Conservation (phyloP, 2,888 invertebrate species). For the Caenorhabditis sp. region DNA sequence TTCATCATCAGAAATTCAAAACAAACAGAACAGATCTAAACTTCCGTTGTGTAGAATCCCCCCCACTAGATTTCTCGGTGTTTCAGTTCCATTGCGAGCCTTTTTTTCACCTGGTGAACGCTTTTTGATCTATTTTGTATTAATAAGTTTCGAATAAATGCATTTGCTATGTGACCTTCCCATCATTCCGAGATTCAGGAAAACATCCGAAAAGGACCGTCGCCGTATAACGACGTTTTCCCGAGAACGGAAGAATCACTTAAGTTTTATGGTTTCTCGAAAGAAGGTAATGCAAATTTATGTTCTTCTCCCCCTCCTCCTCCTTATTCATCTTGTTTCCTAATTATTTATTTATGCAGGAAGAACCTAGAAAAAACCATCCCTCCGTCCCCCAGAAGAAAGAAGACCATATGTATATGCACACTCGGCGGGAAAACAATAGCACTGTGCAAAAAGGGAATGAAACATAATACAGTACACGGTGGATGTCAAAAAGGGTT, state of each 20-base stretch:
- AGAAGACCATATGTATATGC: conserved; percentile 22
- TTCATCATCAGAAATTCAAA: conserved; percentile 32
- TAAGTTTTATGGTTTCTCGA: conserved; percentile 39
- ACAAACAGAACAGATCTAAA: conserved; percentile 15
- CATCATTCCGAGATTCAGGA: conserved; percentile 22
- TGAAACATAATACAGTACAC: conserved; percentile 34
- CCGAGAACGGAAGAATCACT: conserved; percentile 39
- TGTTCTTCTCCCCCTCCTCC: conserved; percentile 7
- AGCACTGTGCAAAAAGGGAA: conserved; percentile 31
- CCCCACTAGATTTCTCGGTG: conserved; percentile 38
- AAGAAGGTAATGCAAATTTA: conserved; percentile 44
- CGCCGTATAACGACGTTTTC: conserved; percentile 23
- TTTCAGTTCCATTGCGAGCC: conserved; percentile 8
- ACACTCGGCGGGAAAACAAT: conserved; percentile 33
- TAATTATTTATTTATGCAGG: conserved; percentile 43
- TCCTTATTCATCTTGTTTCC: neutral
- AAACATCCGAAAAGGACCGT: conserved; percentile 3
- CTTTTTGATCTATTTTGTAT: conserved; percentile 21
- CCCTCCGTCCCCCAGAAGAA: neutral
- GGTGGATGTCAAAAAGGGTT: conserved; percentile 31
- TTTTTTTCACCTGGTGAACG: conserved; percentile 11
- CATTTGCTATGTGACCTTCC: conserved; percentile 41
- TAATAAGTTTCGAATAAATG: conserved; percentile 26
- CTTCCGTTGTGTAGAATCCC: conserved; percentile 26
- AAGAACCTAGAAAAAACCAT: conserved; percentile 11